A percentile compares a stretch with the other conserved stretches of the same genome.
phyloP scores from a whole-genome alignment of 1,140 invertebrate genomes.

The Cydia strobilella region DNA sequence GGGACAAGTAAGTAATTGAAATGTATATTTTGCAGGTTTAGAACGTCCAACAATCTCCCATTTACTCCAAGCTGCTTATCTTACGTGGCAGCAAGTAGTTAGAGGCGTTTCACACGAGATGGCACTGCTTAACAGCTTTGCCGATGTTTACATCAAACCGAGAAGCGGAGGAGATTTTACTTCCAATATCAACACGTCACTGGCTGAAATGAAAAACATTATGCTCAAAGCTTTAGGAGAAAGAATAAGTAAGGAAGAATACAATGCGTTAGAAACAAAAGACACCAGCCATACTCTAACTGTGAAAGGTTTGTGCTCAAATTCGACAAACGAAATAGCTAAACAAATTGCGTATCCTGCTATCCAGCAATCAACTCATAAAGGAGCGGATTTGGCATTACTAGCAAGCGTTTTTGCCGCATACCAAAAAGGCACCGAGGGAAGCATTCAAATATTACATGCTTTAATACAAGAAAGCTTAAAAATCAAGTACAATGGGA shows the following conservation, averaged over 20 bases:
- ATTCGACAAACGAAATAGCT: slow-evolving; percentile 54
- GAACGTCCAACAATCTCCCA: slow-evolving; percentile 82
- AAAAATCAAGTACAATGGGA: slow-evolving; percentile 37
- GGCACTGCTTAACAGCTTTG: slow-evolving; percentile 81
- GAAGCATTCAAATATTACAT: slow-evolving; percentile 41
- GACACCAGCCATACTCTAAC: slow-evolving; percentile 55
- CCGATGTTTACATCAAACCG: slow-evolving; percentile 86
- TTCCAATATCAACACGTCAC: slow-evolving; percentile 57
- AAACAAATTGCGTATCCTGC: slow-evolving; percentile 57
- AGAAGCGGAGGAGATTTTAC: slow-evolving; percentile 79
- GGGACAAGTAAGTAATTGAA: neutral
- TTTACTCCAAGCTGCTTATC: slow-evolving; percentile 83
- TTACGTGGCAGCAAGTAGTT: slow-evolving; percentile 83
- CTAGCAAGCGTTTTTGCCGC: slow-evolving; percentile 50
- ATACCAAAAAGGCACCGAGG: slow-evolving; percentile 54
- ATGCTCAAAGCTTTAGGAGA: slow-evolving; percentile 69
- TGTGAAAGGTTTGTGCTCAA: slow-evolving; percentile 58
- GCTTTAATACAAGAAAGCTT: slow-evolving; percentile 43
- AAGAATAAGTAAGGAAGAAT: slow-evolving; percentile 50
- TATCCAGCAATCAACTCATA: slow-evolving; percentile 43
- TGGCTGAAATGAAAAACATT: slow-evolving; percentile 74
- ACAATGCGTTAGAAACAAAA: slow-evolving; percentile 33
- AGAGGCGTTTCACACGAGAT: slow-evolving; percentile 80
- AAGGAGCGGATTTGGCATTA: slow-evolving; percentile 34
- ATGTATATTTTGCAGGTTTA: slow-evolving; percentile 65